phyloP scores from a whole-genome alignment of 2,888 invertebrate species.

The Dorcus hopei region DNA sequence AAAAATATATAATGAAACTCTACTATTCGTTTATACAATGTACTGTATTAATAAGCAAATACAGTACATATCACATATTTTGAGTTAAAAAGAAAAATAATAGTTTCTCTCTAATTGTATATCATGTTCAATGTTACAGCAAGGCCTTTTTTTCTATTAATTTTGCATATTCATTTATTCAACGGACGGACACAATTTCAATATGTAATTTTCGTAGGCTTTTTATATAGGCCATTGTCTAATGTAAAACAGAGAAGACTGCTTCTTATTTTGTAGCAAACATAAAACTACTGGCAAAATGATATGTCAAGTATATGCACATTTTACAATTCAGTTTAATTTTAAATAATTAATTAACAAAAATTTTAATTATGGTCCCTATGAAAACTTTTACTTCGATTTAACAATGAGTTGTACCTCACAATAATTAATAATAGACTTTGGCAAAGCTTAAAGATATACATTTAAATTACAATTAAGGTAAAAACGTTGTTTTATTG shows the following conservation, averaged over 20 bases:
- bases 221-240: background rate
- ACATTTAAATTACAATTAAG: too few species aligned
- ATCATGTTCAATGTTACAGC: slow-evolving; percentile 4
- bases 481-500: too few species aligned
- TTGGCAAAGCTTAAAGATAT: too few species aligned
- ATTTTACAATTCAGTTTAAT: too few species aligned
- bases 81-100: slow-evolving; percentile 24
- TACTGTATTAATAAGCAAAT: slow-evolving; percentile 23
- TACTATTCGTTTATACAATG: slow-evolving; percentile 27
- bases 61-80: slow-evolving; percentile 39
- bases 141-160: background rate
- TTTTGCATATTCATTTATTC: background rate
- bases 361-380: too few species aligned
- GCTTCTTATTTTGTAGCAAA: background rate
- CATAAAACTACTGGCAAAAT: too few species aligned
- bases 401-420: too few species aligned
- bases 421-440: too few species aligned
- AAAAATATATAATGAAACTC: slow-evolving; percentile 19
- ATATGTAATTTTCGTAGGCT: background rate
- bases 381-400: too few species aligned
- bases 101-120: slow-evolving; percentile 1
- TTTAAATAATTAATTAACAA: too few species aligned
- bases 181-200: background rate
- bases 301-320: too few species aligned
- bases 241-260: background rate